Evolutionary conservation across 2,797 vertebrate species (phyloP), one percentile per base, ranked within the genome.

Genomic region (Columba guinea): DNA sequence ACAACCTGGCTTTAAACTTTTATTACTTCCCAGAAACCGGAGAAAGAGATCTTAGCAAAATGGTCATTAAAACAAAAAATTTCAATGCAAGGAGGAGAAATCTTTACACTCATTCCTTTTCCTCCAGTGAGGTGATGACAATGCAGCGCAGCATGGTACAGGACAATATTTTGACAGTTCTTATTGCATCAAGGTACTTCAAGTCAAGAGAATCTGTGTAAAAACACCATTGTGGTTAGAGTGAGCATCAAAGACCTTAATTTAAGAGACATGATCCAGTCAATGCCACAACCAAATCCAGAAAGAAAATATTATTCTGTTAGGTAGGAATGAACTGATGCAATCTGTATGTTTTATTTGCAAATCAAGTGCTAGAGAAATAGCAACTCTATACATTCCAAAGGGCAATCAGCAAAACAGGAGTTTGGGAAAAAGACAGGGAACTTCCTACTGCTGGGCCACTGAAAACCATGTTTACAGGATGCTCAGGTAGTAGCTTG

Each of bases 121-220:
- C 49, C 65, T 52, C 20, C 14, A n/a, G 14, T 5, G 13, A 55
- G 20, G 24, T 11, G 67, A 28, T 46, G 59, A 22, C 17, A 67
- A 21, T 3, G 26, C 35, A 28, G 51, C 2, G 9, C 39, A 58
- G 52, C 56, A 20, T 2, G 32, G 21, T 35, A 55, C 0, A 0
- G n/a, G 77, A 65, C 32, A 37, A 5, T 3, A n/a, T 28, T 87
- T 9, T 28, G 52, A n/a, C 67, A 67, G 34, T 4, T 89, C 52
- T 48, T 39, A 48, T 1, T 84, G 58, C n/a, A 89, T 14, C 62
- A 60, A n/a, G 21, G 53, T 20, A 32, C n/a, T 34, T 51, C 62
- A 69, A 46, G 49, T 46, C 19, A 80, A 69, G 15, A 16, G 17
- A 78, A 58, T 35, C 48, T 24, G 19, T 16, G 27, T 22, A 49